These are phyloP conservation scores for Drosophila navojoa DNA, from an alignment of 1,140 invertebrate species.

Conservation along the genomic window DNA sequence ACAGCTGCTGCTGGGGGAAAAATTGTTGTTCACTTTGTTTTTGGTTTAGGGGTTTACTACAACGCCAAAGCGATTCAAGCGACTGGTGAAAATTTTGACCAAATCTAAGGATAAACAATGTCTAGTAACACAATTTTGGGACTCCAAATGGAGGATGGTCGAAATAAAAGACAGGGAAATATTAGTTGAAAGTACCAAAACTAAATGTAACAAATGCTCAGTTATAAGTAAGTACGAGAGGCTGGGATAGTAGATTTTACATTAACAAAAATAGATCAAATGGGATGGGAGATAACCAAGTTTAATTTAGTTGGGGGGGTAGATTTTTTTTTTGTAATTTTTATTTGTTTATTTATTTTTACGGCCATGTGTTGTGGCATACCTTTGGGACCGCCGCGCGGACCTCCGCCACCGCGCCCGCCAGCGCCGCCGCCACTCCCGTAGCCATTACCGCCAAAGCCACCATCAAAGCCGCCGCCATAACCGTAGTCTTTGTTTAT, in stretches of 20 bases:
- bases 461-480: constrained; percentile 83
- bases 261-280: constrained; percentile 19
- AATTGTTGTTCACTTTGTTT: constrained; percentile 2
- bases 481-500: constrained; percentile 76
- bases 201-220: constrained; percentile 22
- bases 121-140: constrained; percentile 51
- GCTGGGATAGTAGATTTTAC: constrained; percentile 34
- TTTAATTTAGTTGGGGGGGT: constrained; percentile 29
- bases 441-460: constrained; percentile 67
- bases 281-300: constrained; percentile 13
- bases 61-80: constrained; percentile 67
- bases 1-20: constrained; percentile 30
- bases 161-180: constrained; percentile 43
- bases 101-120: constrained; percentile 69
- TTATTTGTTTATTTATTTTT: neutral
- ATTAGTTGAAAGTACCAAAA: constrained; percentile 50
- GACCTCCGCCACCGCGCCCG: constrained; percentile 70
- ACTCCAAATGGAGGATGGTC: constrained; percentile 51
- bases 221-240: constrained; percentile 22
- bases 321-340: neutral
- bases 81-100: constrained; percentile 73
- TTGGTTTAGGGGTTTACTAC: constrained; percentile 36
- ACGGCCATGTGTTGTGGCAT: constrained; percentile 51
- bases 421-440: constrained; percentile 67
- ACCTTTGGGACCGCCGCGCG: constrained; percentile 82